Evolutionary conservation across 2,888 invertebrate genomes (phyloP).

Genomic region (Crioceris asparagi): DNA sequence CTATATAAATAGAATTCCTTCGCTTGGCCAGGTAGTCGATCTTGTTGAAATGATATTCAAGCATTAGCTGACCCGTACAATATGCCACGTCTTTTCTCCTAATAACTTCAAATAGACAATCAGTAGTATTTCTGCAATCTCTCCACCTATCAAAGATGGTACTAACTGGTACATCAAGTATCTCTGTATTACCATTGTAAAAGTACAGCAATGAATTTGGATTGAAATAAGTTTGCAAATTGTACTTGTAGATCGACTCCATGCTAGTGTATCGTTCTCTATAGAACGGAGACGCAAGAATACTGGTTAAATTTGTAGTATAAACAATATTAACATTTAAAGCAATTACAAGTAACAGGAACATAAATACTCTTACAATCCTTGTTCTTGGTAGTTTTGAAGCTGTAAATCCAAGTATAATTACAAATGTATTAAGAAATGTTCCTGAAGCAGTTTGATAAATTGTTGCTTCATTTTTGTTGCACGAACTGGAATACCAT

Average conservation of each 20-base stretch:
- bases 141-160: conserved; percentile 11
- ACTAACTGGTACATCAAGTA: conserved; percentile 10
- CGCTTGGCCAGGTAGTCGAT: conserved; percentile 22
- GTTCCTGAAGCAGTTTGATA: conserved; percentile 13
- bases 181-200: conserved; percentile 4
- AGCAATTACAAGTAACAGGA: conserved; percentile 22
- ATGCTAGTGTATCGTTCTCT: conserved; percentile 23
- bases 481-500: conserved; percentile 10
- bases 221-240: conserved; percentile 23
- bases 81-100: conserved; percentile 20
- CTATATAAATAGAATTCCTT: conserved; percentile 21
- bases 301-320: conserved; percentile 24
- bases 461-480: conserved; percentile 4
- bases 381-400: conserved; percentile 20
- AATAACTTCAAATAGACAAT: conserved; percentile 22
- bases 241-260: conserved; percentile 21
- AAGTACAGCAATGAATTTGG: conserved; percentile 17
- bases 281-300: conserved; percentile 22
- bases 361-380: conserved; percentile 19
- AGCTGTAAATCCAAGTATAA: conserved; percentile 20
- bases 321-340: conserved; percentile 24
- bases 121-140: conserved; percentile 18
- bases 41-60: conserved; percentile 24
- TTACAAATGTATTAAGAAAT: conserved; percentile 18
- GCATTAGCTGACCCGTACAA: conserved; percentile 25